These are phyloP conservation scores for Bugula neritina DNA, from an alignment of 2,888 invertebrate species.

Conservation along the genomic window DNA sequence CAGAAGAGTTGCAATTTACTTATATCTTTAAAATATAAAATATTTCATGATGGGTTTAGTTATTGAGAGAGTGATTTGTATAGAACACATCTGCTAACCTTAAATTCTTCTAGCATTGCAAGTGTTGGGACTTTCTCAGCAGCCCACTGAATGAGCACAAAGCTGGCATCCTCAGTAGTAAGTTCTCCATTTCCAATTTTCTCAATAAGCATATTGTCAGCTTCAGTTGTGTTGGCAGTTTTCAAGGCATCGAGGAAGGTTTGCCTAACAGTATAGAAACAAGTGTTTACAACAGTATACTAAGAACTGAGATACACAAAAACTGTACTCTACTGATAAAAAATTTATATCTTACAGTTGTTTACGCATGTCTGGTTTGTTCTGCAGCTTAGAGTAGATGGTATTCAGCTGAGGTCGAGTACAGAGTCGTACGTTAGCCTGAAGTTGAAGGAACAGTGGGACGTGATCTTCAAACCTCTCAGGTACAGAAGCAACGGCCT, in stretches of 20 bases:
- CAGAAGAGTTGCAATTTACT: no score
- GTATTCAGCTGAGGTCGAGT: background rate
- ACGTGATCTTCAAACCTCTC: background rate
- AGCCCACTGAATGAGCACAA: background rate
- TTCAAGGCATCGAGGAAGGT: background rate
- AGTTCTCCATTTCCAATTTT: background rate
- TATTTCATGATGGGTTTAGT: no score
- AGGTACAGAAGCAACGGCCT: background rate
- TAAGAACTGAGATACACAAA: no score
- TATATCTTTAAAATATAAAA: no score
- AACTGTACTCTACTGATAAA: no score
- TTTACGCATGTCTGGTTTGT: no score
- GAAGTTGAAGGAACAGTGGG: background rate
- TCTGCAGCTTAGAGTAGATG: no score
- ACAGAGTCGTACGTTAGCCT: background rate
- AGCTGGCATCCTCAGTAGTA: background rate
- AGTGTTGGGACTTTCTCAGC: slow-evolving; percentile 3
- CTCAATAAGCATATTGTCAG: background rate
- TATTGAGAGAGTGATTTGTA: no score
- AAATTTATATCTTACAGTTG: no score
- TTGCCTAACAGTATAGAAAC: background rate
- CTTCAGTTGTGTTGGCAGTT: background rate
- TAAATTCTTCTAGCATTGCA: background rate
- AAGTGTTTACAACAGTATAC: no score
- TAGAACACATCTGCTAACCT: no score